Conservation (phyloP, 2,888 invertebrate species). For the Eurytoma adleriae region DNA sequence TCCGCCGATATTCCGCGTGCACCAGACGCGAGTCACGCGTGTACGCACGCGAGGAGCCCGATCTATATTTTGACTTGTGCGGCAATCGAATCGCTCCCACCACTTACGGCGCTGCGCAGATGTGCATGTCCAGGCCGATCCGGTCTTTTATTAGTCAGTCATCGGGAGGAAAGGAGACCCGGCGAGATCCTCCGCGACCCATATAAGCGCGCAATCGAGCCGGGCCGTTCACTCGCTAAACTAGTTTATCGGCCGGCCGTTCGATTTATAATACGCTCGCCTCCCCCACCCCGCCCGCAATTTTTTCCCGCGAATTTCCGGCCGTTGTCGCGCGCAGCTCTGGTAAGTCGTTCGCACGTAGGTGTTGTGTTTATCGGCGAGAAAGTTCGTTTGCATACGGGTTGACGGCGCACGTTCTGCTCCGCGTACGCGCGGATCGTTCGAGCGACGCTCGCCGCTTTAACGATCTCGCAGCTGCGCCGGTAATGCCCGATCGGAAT, state of each 20-base stretch:
- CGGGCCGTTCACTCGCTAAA: neutral
- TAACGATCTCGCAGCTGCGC: neutral
- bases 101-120: neutral
- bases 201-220: neutral
- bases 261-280: conserved; percentile 43
- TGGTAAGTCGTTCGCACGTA: conserved; percentile 50
- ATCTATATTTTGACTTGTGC: conserved; percentile 27
- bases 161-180: conserved; percentile 67
- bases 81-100: conserved; percentile 38
- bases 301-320: neutral
- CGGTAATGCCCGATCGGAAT: conserved; percentile 11
- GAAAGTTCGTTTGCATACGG: conserved; percentile 22
- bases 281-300: neutral
- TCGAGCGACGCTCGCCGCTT: conserved; percentile 2
- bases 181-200: conserved; percentile 55
- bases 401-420: conserved; percentile 6
- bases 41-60: neutral
- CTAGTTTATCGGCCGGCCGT: conserved; percentile 32
- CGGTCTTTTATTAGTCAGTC: conserved; percentile 65
- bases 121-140: conserved; percentile 58
- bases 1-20: conserved; percentile 5
- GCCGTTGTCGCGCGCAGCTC: conserved; percentile 6
- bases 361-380: conserved; percentile 1
- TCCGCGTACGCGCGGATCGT: conserved; percentile 11
- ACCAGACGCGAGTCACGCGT: neutral